Conservation (phyloP, 2,113 vertebrate species). For the Mesembrinibis cayennensis region DNA sequence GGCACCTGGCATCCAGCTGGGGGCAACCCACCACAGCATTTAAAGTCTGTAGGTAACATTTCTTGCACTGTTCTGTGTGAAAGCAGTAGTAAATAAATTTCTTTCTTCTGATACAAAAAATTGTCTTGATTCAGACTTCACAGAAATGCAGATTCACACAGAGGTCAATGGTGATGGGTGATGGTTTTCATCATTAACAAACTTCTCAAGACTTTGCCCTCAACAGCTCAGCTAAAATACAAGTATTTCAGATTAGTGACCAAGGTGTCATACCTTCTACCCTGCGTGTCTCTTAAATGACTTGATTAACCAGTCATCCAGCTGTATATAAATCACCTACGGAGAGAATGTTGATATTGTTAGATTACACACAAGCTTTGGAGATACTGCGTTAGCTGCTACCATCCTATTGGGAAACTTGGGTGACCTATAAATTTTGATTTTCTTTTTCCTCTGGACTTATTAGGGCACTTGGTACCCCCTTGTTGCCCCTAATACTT, state of each 20-base stretch:
- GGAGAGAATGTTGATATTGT: not conserved
- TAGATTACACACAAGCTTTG: not conserved
- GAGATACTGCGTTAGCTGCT: not conserved
- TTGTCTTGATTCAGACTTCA: not conserved
- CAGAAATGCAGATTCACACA: not conserved
- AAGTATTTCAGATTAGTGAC: not conserved
- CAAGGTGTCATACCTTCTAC: not conserved
- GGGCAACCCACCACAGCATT: too few species aligned
- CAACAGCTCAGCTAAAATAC: not conserved
- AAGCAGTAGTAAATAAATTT: not conserved
- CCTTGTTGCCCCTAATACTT: not conserved
- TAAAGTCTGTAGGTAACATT: not conserved
- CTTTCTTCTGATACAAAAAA: not conserved
- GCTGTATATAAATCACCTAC: not conserved
- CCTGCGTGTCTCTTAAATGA: fast-evolving
- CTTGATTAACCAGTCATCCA: not conserved
- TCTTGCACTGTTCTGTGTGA: not conserved
- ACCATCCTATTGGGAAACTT: not conserved
- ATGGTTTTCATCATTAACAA: not conserved
- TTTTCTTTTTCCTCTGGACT: not conserved
- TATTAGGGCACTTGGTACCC: not conserved
- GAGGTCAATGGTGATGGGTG: not conserved
- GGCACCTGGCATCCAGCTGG: too few species aligned
- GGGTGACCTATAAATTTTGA: not conserved
- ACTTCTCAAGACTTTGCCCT: not conserved